Evolutionary conservation across 92 coral and sea anemone species (phyloP).

Genomic region (Phymanthus crucifer): DNA sequence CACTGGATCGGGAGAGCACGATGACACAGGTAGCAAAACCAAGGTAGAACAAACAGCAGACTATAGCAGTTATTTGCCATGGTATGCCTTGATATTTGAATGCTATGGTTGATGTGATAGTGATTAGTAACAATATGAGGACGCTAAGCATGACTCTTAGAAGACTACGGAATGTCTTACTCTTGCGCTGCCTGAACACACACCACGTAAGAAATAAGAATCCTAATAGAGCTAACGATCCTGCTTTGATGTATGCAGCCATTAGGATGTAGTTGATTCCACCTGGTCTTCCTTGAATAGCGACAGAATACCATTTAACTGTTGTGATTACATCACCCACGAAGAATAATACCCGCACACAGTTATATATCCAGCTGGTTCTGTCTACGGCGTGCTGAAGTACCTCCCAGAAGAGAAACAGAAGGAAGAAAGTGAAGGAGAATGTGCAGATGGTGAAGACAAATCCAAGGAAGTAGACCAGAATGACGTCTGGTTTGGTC

Average conservation of each 20-base stretch:
- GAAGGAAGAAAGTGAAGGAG: neutral
- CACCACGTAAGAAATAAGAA: neutral
- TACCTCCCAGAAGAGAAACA: neutral
- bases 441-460: neutral
- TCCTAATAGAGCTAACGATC: neutral
- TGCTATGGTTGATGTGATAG: neutral
- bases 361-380: neutral
- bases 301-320: neutral
- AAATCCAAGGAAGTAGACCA: neutral
- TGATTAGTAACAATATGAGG: neutral
- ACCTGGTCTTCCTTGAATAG: neutral
- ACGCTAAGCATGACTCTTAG: neutral
- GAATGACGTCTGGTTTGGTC: neutral
- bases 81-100: neutral
- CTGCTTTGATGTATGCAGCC: constrained; percentile 4
- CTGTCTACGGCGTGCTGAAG: neutral
- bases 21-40: neutral
- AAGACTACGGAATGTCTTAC: neutral
- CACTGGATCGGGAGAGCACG: neutral
- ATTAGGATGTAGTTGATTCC: neutral
- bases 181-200: neutral
- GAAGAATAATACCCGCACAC: neutral
- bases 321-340: neutral
- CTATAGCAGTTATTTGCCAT: neutral
- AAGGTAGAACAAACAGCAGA: neutral